Evolutionary conservation across 1,140 invertebrate genomes (phyloP), one percentile per base, ranked within the genome.

Genomic region (Eueides isabella): DNA sequence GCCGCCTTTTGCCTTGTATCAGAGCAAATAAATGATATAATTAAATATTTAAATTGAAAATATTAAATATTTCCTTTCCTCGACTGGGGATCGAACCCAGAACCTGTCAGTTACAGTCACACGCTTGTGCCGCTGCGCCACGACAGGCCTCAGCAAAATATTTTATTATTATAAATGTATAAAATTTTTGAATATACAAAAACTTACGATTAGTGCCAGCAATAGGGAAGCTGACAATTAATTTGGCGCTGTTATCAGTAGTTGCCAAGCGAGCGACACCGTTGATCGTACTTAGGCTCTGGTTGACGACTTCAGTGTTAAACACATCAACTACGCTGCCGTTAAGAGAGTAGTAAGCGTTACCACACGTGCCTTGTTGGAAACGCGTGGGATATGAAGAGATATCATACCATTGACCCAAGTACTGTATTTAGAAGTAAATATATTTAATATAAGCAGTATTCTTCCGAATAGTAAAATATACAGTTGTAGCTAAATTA

Each of bases 351-450:
- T 90, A 89, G 19, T 38, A 68, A 11, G 85, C 88, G 28, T 85
- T 87, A 6, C 74, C 75, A 55, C 89, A 92, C 6, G 79, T 79
- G 6, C 88, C 86, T 5, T 67, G 62, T 84, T 92, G 86, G 78
- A 84, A 86, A 2, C 31, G 62, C 2, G 84, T 74, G 4, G 85
- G 81, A 28, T 92, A 92, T 5, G 85, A 81, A 73, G 84, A 81
- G 5, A 89, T 90, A 5, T 86, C 79, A 31, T 88, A 74, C 92
- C 92, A 93, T 29, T 77, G 62, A 12, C 89, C 89, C 61, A 41
- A 48, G 26, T 67, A 74, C 72, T 63, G 28, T 2, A 66, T 29
- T 38, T 74, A 65, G 64, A 38, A 41, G 38, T 29, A 67, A 41
- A 12, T 6, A 41, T 33, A 26, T 16, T 41, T 38, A 0, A 38